A percentile compares a stretch with the other conserved stretches of the same genome.
Conservation (phyloP, 2,113 vertebrate genomes). For the Ictalurus punctatus region DNA sequence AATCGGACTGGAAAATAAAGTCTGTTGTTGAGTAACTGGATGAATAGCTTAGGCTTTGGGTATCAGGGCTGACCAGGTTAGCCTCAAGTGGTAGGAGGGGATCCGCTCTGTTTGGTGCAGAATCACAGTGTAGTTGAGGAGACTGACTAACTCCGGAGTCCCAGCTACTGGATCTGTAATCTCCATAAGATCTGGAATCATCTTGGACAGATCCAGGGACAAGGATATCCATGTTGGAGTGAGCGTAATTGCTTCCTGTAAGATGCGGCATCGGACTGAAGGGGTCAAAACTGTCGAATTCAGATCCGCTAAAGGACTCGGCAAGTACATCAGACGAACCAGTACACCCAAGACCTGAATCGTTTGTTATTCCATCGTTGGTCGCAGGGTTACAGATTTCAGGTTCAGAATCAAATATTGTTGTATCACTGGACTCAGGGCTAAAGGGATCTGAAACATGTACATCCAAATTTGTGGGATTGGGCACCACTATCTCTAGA, state of each 20-base stretch:
- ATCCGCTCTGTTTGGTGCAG: constrained; percentile 11
- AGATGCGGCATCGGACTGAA: constrained; percentile 27
- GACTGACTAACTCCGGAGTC: constrained; percentile 39
- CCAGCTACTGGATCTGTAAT: constrained; percentile 35
- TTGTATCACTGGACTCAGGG: constrained; percentile 40
- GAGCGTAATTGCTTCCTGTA: constrained; percentile 12
- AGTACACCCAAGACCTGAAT: constrained; percentile 12
- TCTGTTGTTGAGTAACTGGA: constrained; percentile 26
- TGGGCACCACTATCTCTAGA: background rate
- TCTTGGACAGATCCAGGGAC: constrained; percentile 2
- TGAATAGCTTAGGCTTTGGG: constrained; percentile 7
- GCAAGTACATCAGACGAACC: constrained; percentile 35
- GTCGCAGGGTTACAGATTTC: constrained; percentile 32
- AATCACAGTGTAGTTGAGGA: constrained; percentile 38
- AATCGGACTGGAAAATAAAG: constrained; percentile 32
- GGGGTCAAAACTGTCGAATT: constrained; percentile 43
- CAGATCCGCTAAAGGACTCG: constrained; percentile 38
- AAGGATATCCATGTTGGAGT: constrained; percentile 23
- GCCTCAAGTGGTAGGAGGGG: background rate
- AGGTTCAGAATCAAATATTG: constrained; percentile 45
- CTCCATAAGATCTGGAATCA: constrained; percentile 17
- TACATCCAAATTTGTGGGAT: constrained; percentile 21
- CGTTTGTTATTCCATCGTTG: constrained; percentile 28
- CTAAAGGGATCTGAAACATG: constrained; percentile 50
- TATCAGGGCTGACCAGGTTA: constrained; percentile 11